Percentiles rank a stretch among this genome's conserved stretches.
These are phyloP conservation scores for Pseudochromis fuscus DNA, from an alignment of 2,797 vertebrate genomes.

Conservation along the genomic window DNA sequence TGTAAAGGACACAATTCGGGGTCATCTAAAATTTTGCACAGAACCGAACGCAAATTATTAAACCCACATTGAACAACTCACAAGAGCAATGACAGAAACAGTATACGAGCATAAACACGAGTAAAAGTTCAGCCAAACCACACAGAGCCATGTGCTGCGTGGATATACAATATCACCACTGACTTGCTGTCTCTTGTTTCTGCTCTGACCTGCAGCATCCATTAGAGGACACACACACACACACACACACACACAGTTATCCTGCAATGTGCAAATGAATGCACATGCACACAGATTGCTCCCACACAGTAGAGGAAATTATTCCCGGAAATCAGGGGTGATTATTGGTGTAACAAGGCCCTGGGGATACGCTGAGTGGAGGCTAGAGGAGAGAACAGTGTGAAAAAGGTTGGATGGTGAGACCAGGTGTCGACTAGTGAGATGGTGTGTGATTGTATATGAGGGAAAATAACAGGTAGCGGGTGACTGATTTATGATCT, in stretches of 20 bases:
- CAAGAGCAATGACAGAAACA: slow-evolving; percentile 1
- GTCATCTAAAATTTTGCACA: background rate
- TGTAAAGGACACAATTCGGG: background rate
- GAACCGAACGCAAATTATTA: background rate
- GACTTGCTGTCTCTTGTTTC: slow-evolving; percentile 33
- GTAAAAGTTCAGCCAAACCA: slow-evolving; percentile 21
- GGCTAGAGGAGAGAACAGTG: slow-evolving; percentile 20
- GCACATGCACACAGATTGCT: slow-evolving; percentile 52
- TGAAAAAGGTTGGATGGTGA: slow-evolving; percentile 47
- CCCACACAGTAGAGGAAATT: slow-evolving; percentile 72
- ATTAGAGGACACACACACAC: slow-evolving; percentile 32
- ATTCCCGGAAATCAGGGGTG: slow-evolving; percentile 64
- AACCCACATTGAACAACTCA: background rate
- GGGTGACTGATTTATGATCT: slow-evolving; percentile 17
- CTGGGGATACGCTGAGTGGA: slow-evolving; percentile 18
- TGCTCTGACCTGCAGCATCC: slow-evolving; percentile 54
- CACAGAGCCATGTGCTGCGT: slow-evolving; percentile 29
- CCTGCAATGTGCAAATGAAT: slow-evolving; percentile 60
- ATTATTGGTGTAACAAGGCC: slow-evolving; percentile 67
- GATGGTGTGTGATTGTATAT: background rate
- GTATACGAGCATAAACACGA: slow-evolving; percentile 11
- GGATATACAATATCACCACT: slow-evolving; percentile 39
- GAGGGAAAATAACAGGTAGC: background rate
- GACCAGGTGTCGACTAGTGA: slow-evolving; percentile 44
- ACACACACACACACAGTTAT: slow-evolving; percentile 33